These are phyloP conservation scores for Torymus auratus DNA, from an alignment of 2,888 invertebrate species.

Conservation along the genomic window DNA sequence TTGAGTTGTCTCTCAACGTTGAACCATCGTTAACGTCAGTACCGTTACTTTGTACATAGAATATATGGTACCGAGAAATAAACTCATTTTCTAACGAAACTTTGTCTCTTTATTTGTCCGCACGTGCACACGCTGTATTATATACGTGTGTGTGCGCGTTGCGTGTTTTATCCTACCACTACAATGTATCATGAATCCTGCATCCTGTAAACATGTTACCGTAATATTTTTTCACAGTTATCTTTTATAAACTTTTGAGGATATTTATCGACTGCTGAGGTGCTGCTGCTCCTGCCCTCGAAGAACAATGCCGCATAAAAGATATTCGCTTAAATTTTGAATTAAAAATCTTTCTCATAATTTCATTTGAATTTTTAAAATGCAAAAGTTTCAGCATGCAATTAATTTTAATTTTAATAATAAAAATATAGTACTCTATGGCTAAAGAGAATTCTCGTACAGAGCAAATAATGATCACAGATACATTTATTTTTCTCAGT, in stretches of 20 bases:
- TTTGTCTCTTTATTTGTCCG: conserved; percentile 48
- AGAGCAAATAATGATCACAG: background rate
- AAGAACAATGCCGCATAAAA: too few species aligned
- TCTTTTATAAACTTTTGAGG: background rate
- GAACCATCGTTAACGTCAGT: conserved; percentile 67
- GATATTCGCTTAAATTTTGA: too few species aligned
- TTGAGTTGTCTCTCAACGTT: conserved; percentile 67
- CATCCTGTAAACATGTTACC: background rate
- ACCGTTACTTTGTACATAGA: conserved; percentile 76
- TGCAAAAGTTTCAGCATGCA: too few species aligned
- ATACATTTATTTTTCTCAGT: background rate
- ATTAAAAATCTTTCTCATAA: too few species aligned
- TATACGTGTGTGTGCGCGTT: background rate
- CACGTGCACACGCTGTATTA: too few species aligned
- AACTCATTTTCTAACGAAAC: conserved; percentile 76
- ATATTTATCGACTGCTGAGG: background rate
- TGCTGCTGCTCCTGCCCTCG: too few species aligned
- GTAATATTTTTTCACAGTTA: background rate
- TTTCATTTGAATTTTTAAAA: too few species aligned
- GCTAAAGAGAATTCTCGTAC: too few species aligned
- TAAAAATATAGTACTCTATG: too few species aligned
- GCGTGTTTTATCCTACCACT: conserved; percentile 1
- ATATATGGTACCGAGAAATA: conserved; percentile 76
- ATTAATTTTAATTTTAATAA: too few species aligned
- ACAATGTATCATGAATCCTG: conserved; percentile 12